Evolutionary conservation across 2,797 vertebrate genomes (phyloP), one percentile per base, ranked within the genome.

Genomic region (Alcedo atthis): DNA sequence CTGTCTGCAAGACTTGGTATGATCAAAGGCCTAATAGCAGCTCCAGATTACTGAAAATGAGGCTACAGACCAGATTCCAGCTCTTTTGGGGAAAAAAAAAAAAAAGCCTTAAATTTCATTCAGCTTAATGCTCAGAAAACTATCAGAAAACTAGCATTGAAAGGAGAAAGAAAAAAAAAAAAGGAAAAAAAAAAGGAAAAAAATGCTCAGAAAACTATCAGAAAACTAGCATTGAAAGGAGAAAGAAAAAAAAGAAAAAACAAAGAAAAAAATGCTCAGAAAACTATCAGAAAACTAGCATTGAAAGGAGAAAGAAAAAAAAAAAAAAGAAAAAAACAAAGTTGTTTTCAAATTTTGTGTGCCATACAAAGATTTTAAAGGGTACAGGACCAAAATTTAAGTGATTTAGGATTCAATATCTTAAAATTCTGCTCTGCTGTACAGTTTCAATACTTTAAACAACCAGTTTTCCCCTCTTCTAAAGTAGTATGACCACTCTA

Each of bases 11-110:
- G 91, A 69, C 93, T 96, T 95, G 94, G 57, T 94, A 78, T 96
- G 96, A 97, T 97, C 95, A 97, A 97, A 97, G 96, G 89, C 88
- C 78, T 68, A 76, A 89, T 94, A 93, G 93, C 89, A 96, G 92
- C 92, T 95, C 84, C 86, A 97, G 94, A 92, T 97, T 96, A 95
- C 92, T 82, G 85, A 81, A 94, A 96, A 94, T 73, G 93, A 96
- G 82, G 77, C 89, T 93, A 79, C 78, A 57, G 85, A 25, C 76
- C 33, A 79, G 57, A 88, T 84, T 92, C 66, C 81, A 66, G 12
- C 85, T 96, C 54, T 79, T 75, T 90, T 32, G 20, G 73, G 28
- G 33, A 12, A 5, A 4, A 51, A 82, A 24, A 17, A 15, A 42
- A 63, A 12, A 49, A 51, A 42, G 26, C 25, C 81, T 90, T 71